Conservation (phyloP, 2,797 vertebrate genomes). For the Prionace glauca region DNA sequence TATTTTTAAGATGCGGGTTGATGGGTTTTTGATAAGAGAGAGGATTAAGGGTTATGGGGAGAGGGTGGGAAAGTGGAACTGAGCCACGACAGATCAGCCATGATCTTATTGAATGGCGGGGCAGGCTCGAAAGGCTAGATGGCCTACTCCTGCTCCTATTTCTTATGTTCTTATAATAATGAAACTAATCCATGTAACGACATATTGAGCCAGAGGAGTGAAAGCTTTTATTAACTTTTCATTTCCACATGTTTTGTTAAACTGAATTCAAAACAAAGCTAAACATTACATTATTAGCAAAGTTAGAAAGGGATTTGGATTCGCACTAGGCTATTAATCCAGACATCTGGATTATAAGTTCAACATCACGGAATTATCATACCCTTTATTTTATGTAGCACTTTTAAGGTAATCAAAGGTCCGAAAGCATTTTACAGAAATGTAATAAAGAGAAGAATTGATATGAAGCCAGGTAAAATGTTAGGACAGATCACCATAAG, state of each 20-base stretch:
- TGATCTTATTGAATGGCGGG: too few species aligned
- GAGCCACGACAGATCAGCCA: too few species aligned
- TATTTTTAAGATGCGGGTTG: too few species aligned
- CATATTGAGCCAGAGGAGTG: background rate
- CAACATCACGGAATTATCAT: background rate
- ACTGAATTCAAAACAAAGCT: constrained; percentile 3
- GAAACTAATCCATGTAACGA: background rate
- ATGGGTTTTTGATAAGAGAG: too few species aligned
- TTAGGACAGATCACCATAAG: background rate
- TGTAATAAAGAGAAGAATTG: background rate
- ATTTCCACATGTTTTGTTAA: background rate
- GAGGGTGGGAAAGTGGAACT: too few species aligned
- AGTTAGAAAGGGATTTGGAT: background rate
- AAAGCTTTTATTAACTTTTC: background rate
- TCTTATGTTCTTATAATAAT: too few species aligned
- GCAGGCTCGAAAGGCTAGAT: too few species aligned
- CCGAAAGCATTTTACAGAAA: background rate
- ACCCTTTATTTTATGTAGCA: background rate
- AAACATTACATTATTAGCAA: background rate
- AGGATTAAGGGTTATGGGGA: too few species aligned
- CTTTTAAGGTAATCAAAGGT: background rate
- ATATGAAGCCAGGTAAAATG: background rate
- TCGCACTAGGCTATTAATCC: background rate
- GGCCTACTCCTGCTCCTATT: too few species aligned
- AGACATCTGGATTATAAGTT: too few species aligned